phyloP scores from a whole-genome alignment of 2,797 vertebrate genomes.

The Vireo griseus region DNA sequence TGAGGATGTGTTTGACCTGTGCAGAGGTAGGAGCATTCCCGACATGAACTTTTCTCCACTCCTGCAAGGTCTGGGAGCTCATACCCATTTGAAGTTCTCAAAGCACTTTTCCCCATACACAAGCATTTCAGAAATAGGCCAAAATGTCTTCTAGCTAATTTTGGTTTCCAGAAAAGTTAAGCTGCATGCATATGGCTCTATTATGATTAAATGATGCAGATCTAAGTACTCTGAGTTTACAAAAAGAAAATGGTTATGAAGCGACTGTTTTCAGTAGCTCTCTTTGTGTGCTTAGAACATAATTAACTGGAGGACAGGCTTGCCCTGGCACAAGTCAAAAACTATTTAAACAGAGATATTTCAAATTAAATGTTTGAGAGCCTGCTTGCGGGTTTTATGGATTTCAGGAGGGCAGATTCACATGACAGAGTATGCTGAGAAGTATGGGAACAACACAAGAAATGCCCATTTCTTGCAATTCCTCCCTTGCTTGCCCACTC shows the following conservation, averaged over 20 bases:
- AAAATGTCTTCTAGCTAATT: slow-evolving; percentile 50
- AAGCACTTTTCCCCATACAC: not conserved
- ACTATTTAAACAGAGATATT: slow-evolving; percentile 25
- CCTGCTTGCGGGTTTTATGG: slow-evolving; percentile 23
- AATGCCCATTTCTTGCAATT: not conserved
- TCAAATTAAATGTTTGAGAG: slow-evolving; percentile 55
- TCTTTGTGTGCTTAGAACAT: slow-evolving; percentile 40
- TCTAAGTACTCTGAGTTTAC: slow-evolving; percentile 50
- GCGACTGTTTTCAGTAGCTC: slow-evolving; percentile 55
- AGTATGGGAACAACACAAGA: slow-evolving; percentile 9
- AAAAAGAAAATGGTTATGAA: slow-evolving; percentile 60
- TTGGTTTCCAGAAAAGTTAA: slow-evolving; percentile 57
- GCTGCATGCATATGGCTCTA: slow-evolving; percentile 46
- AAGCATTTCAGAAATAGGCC: slow-evolving; percentile 27
- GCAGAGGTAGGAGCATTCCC: not conserved
- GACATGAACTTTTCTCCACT: not conserved
- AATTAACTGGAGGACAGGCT: slow-evolving; percentile 54
- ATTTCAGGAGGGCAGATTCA: slow-evolving; percentile 48
- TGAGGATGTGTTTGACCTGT: not conserved
- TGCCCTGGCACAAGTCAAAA: slow-evolving; percentile 30
- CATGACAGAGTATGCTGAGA: not conserved
- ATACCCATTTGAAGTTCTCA: not conserved
- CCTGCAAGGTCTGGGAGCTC: not conserved
- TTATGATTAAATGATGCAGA: slow-evolving; percentile 59
- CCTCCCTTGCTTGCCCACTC: not conserved